Conservation (phyloP, 2,113 vertebrate genomes). For the Tyto alba region DNA sequence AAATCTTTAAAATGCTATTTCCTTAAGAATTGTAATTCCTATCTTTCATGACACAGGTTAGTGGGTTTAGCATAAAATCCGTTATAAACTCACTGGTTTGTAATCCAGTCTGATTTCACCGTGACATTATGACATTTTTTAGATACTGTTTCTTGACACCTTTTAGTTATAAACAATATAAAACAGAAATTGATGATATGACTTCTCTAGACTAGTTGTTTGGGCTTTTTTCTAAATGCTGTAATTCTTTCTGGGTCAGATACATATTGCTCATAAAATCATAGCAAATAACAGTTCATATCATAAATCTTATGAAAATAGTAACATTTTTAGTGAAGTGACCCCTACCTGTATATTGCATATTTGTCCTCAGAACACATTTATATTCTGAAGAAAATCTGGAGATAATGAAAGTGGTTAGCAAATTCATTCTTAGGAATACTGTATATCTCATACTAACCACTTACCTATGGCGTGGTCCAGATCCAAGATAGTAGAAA, state of each 20-base stretch:
- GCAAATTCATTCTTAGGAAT: background rate
- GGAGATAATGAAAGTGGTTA: background rate
- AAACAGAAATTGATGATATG: background rate
- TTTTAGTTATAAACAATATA: background rate
- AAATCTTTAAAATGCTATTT: background rate
- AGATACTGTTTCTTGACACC: background rate
- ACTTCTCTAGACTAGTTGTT: background rate
- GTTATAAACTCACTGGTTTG: background rate
- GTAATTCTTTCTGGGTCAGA: background rate
- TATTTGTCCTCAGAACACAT: background rate
- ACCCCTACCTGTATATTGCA: background rate
- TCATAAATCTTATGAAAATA: background rate
- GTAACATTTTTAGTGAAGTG: background rate
- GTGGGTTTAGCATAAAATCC: background rate
- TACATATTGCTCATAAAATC: background rate
- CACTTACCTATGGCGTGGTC: background rate
- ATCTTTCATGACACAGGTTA: background rate
- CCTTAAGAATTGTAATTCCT: background rate
- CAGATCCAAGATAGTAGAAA: background rate
- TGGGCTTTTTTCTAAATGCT: background rate
- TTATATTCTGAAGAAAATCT: background rate
- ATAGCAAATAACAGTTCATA: background rate
- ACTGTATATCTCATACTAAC: background rate
- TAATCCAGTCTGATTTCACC: background rate
- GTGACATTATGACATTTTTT: background rate